A percentile compares a stretch with the other conserved stretches of the same genome.
Conservation (phyloP, 2,888 invertebrate genomes). For the Synanthedon vespiformis region DNA sequence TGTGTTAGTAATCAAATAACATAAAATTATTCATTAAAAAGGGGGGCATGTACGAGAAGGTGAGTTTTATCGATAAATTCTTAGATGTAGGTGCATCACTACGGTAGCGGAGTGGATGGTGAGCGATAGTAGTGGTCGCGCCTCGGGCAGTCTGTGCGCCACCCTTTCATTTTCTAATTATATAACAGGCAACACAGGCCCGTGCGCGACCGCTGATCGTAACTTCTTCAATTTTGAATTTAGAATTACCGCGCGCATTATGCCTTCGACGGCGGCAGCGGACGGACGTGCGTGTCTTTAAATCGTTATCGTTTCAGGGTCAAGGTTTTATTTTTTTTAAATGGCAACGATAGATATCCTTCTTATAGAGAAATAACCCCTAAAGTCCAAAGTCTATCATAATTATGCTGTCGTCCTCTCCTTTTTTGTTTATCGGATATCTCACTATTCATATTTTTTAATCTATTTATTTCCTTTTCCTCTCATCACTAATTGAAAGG, state of each 20-base stretch:
- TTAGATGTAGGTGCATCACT: constrained; percentile 22
- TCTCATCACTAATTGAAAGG: too few relatives aligned
- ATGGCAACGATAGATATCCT: background rate
- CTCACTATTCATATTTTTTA: too few relatives aligned
- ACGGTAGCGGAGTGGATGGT: constrained; percentile 42
- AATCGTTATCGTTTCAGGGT: background rate
- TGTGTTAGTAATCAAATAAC: too few relatives aligned
- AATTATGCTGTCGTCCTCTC: too few relatives aligned
- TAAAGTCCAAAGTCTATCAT: too few relatives aligned
- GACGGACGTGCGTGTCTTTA: constrained; percentile 37
- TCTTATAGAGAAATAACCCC: too few relatives aligned
- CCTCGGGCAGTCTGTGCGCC: constrained; percentile 61
- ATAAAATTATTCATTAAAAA: too few relatives aligned
- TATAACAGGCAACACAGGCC: constrained; percentile 63
- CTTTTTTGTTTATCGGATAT: too few relatives aligned
- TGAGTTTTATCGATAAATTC: background rate
- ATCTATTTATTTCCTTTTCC: too few relatives aligned
- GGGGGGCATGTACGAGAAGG: background rate
- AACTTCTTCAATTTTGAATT: constrained; percentile 57
- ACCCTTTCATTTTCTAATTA: constrained; percentile 69
- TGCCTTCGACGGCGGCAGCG: constrained; percentile 23
- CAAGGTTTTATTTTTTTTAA: background rate
- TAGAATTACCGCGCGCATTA: constrained; percentile 47
- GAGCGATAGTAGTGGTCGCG: constrained; percentile 63
- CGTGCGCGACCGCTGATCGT: constrained; percentile 53